Evolutionary conservation across 2,113 vertebrate genomes (phyloP), one percentile per base, ranked within the genome.

Genomic region (Ceuthmochares aereus): DNA sequence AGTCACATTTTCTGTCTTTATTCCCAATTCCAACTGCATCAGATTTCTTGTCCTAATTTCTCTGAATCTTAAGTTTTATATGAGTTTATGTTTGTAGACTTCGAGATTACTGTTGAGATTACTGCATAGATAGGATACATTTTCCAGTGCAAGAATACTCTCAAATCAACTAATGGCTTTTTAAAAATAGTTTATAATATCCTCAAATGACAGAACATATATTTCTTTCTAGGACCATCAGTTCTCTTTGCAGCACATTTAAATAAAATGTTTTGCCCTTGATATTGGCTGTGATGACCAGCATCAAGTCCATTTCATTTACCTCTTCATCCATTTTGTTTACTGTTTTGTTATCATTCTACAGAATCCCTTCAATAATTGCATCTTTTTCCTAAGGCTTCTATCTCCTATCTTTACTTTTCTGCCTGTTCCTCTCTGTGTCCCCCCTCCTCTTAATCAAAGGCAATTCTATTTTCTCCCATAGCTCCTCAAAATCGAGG

Each of bases 101-200:
- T 74, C 36, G 13, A 69, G 27, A 74, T 74, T 63, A 47, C 32
- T 92, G 22, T 67, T 92, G 58, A n/a, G n/a, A n/a, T n/a, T n/a
- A n/a, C n/a, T n/a, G n/a, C 59, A 40, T 58, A 77, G 40, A 58
- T 34, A 64, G 56, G 49, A 72, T 60, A 59, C 51, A 55, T 93
- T 78, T 96, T 89, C 51, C 49, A 47, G 42, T 89, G 64, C 68
- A 81, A 15, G 18, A n/a, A 56, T 84, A 74, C 55, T 93, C 64
- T 90, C 75, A 92, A 90, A 92, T 73, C 83, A 85, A 68, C 27
- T 84, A 89, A 89, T 68, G 30, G 40, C 72, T 92, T 95, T 90
- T 75, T 8, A 25, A 67, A 88, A 95, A 66, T 89, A 89, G 43
- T 87, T 95, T 94, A 69, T 58, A 83, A 40, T 90, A 62, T 69